Conservation (phyloP, 35 echinoderm and acorn worm genomes). For the Anneissia japonica region DNA sequence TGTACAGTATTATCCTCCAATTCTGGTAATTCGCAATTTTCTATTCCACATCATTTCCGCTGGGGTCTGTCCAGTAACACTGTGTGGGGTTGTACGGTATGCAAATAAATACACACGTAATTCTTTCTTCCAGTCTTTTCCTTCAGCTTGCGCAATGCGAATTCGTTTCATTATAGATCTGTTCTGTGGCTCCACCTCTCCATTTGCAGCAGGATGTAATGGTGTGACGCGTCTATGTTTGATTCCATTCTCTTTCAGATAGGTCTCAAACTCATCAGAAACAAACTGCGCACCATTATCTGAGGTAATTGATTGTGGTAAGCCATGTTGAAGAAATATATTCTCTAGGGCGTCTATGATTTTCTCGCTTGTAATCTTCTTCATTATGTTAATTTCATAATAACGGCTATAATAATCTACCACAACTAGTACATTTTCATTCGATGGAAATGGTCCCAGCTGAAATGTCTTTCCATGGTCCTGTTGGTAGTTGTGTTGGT, state of each 20-base stretch:
- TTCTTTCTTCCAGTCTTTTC: not conserved
- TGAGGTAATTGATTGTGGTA: no score
- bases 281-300: not conserved
- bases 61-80: no score
- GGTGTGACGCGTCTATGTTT: not conserved
- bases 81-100: not conserved
- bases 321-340: no score
- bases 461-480: slow-evolving; percentile 51
- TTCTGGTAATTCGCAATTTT: no score
- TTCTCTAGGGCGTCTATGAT: no score
- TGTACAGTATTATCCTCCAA: no score
- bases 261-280: not conserved
- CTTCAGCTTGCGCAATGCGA: not conserved
- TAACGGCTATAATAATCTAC: no score
- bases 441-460: no score
- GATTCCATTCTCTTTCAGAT: not conserved
- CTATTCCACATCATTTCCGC: no score
- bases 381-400: no score
- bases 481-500: slow-evolving; percentile 35
- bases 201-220: not conserved
- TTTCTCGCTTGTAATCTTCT: no score
- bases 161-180: not conserved
- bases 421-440: no score
- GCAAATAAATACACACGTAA: not conserved
- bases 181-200: slow-evolving; percentile 1